A percentile compares a stretch with the other conserved stretches of the same genome.
phyloP scores from a whole-genome alignment of 2,888 invertebrate genomes.

The Epistrophe eligans region DNA sequence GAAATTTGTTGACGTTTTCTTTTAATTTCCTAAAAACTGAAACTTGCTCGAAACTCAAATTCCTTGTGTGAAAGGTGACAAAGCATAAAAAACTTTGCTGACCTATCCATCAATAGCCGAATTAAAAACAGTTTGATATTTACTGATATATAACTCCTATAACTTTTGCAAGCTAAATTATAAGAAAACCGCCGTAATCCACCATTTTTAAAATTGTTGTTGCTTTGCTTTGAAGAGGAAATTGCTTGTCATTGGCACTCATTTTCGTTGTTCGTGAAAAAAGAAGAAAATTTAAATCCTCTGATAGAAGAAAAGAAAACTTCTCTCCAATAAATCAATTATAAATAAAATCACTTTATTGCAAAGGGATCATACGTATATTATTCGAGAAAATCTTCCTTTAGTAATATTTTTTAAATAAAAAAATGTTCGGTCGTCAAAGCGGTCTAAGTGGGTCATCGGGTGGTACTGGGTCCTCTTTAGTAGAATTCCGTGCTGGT shows the following conservation, averaged over 20 bases:
- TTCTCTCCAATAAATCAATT: conserved; percentile 30
- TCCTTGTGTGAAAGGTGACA: too few species aligned
- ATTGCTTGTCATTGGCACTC: conserved; percentile 68
- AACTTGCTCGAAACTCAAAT: too few species aligned
- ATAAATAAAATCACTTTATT: background rate
- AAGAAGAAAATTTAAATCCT: conserved; percentile 36
- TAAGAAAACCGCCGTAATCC: conserved; percentile 18
- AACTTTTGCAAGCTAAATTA: rapidly evolving
- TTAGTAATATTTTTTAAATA: background rate
- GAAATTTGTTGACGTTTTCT: too few species aligned
- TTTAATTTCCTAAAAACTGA: too few species aligned
- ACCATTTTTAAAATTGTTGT: conserved; percentile 63
- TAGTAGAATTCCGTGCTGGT: conserved; percentile 98
- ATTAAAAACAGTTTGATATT: too few species aligned
- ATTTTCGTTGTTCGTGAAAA: conserved; percentile 36
- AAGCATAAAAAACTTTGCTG: too few species aligned
- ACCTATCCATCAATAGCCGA: too few species aligned
- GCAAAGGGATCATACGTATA: background rate
- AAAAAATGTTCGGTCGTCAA: conserved; percentile 83
- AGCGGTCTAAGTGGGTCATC: conserved; percentile 90
- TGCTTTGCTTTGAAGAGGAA: conserved; percentile 53
- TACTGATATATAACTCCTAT: too few species aligned
- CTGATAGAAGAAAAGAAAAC: conserved; percentile 26
- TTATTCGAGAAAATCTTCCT: background rate
- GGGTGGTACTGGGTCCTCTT: conserved; percentile 93